Conservation (phyloP, 2,797 vertebrate genomes). For the Sorex maritimensis region DNA sequence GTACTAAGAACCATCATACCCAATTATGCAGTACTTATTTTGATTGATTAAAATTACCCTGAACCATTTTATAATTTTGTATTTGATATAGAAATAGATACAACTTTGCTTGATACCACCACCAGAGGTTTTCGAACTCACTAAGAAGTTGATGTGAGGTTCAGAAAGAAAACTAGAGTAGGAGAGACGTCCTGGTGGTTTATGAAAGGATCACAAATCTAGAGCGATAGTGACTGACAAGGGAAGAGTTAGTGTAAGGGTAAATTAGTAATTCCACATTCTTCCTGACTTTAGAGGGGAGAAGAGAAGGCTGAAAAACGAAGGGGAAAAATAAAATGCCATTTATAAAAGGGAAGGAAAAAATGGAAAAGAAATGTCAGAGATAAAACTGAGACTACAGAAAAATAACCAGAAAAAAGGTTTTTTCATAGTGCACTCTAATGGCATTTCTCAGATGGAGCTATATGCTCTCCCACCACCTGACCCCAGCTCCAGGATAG, state of each 20-base stretch:
- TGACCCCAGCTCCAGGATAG: too few relatives aligned
- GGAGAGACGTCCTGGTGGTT: background rate
- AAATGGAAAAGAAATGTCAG: background rate
- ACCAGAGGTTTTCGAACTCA: conserved; percentile 11
- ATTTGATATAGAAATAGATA: conserved; percentile 44
- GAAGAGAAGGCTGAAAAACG: background rate
- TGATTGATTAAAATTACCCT: conserved; percentile 58
- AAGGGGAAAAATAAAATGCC: background rate
- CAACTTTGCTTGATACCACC: background rate
- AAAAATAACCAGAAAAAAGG: conserved; percentile 40
- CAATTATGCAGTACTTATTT: background rate
- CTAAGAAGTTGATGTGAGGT: background rate
- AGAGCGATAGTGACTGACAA: background rate
- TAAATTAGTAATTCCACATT: conserved; percentile 3
- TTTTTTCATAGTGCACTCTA: background rate
- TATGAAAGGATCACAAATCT: conserved; percentile 7
- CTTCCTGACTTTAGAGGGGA: conserved; percentile 4
- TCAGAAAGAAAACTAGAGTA: background rate
- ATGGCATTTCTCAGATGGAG: background rate
- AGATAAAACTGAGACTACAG: background rate
- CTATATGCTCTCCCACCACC: too few relatives aligned
- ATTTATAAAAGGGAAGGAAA: conserved; percentile 8
- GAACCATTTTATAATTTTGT: conserved; percentile 45
- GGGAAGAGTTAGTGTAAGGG: conserved; percentile 21
- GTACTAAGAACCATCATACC: background rate